Evolutionary conservation across 2,113 vertebrate species (phyloP), one percentile per base, ranked within the genome.

Genomic region (Anser cygnoides): DNA sequence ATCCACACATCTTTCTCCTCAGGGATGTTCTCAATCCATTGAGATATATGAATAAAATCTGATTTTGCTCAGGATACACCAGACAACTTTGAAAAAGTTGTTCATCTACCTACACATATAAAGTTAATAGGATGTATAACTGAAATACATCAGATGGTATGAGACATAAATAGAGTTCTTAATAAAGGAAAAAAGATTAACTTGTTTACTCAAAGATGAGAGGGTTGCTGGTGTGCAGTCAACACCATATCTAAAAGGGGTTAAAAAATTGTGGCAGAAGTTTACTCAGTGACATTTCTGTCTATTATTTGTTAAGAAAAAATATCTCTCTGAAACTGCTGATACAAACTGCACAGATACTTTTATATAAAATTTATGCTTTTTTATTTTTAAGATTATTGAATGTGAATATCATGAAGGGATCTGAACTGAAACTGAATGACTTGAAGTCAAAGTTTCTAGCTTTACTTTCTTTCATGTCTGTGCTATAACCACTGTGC

Each of bases 401-500:
- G 9, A 39, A 41, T 65, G 14, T 57, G 15, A 95, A 62, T 43
- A 3, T 83, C 49, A 49, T 65, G 35, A 65, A 84, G 1, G 1
- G 2, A 66, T 21, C 46, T 46, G 46, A 46, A 46, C 41, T 85
- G 76, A 6, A 76, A 41, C 17, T 44, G 17, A 77, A 79, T 80
- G 11, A 1, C 6, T 63, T 89, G 13, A 89, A 76, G 15, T 49
- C 5, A 76, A 86, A 68, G 5, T 63, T 50, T 65, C 17, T 14
- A 80, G 11, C 1, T 58, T 75, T 74, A 3, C 6, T 63, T 70
- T 72, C 66, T 71, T 76, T 84, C 7, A 68, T 35, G 5, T 28
- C 14, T 3, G 49, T 5, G 7, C 0, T 25, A 57, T n/a, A 76
- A 62, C 25, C 14, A 74, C 4, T 61, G 10, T 50, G 6, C 1